These are phyloP conservation scores for Pterocles orientalis DNA, from an alignment of 2,113 vertebrate species.

Conservation along the genomic window DNA sequence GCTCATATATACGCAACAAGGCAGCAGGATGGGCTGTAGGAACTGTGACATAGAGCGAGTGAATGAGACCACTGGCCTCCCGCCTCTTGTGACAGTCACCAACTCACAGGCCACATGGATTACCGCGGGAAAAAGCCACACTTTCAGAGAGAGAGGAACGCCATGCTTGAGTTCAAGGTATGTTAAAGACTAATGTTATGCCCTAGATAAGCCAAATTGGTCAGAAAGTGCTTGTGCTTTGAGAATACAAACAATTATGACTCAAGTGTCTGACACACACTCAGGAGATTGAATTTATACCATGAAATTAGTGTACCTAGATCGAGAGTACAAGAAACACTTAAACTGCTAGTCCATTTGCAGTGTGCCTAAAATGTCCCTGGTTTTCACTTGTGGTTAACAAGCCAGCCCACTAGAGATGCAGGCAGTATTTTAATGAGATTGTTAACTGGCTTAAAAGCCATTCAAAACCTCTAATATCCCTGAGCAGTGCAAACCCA, in stretches of 20 bases:
- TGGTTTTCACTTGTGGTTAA: background rate
- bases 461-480: background rate
- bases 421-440: background rate
- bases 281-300: background rate
- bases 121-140: background rate
- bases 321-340: background rate
- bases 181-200: background rate
- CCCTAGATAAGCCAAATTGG: background rate
- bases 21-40: background rate
- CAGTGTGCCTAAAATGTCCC: background rate
- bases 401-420: background rate
- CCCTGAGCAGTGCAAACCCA: background rate
- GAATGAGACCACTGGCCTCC: background rate
- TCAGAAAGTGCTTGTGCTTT: background rate
- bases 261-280: background rate
- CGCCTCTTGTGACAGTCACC: background rate
- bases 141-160: background rate
- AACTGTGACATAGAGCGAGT: accelerated
- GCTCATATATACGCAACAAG: background rate
- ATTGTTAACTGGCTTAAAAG: background rate
- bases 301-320: background rate
- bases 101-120: background rate
- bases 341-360: background rate
- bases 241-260: background rate
- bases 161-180: background rate